phyloP scores from a whole-genome alignment of 2,888 invertebrate genomes.

The Notodonta dromedarius region DNA sequence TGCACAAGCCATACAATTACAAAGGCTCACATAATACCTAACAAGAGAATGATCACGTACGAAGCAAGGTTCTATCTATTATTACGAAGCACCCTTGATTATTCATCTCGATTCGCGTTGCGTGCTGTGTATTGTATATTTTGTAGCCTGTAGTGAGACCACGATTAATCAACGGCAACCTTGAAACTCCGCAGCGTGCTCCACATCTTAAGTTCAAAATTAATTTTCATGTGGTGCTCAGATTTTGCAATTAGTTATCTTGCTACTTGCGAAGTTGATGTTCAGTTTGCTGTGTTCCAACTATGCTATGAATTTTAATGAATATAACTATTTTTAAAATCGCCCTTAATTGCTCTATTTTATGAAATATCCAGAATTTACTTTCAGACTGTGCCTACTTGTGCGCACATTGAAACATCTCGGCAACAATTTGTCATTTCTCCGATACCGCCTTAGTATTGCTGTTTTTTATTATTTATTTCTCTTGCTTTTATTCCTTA shows the following conservation, averaged over 20 bases:
- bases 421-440: neutral
- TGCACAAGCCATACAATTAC: slow-evolving; percentile 13
- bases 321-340: neutral
- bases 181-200: slow-evolving; percentile 52
- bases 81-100: slow-evolving; percentile 42
- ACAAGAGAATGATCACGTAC: slow-evolving; percentile 24
- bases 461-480: slow-evolving; percentile 1
- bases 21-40: slow-evolving; percentile 13
- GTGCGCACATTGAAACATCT: neutral
- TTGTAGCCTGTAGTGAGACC: slow-evolving; percentile 45
- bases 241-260: slow-evolving; percentile 42
- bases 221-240: slow-evolving; percentile 53
- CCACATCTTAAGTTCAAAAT: slow-evolving; percentile 55
- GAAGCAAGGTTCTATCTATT: slow-evolving; percentile 45
- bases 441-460: neutral
- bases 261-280: slow-evolving; percentile 5
- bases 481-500: slow-evolving; percentile 19
- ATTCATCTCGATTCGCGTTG: slow-evolving; percentile 47
- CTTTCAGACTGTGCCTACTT: neutral
- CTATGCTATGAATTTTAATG: neutral
- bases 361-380: neutral
- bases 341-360: neutral
- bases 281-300: neutral
- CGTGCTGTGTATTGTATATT: slow-evolving; percentile 35
- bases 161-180: slow-evolving; percentile 68